Conservation (phyloP, 2,113 vertebrate species). For the Mus pahari region DNA sequence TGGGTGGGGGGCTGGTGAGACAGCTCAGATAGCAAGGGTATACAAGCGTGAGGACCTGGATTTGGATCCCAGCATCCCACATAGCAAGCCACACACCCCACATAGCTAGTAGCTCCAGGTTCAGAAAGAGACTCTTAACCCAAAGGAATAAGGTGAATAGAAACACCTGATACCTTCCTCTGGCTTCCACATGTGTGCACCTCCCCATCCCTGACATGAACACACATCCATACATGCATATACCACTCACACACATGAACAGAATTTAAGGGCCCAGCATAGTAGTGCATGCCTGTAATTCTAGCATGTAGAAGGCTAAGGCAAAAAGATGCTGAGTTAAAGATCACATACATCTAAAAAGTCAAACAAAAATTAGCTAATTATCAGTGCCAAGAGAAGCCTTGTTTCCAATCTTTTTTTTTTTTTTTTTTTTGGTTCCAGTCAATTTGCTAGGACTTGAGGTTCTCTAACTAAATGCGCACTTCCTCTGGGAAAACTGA, state of each 20-base stretch:
- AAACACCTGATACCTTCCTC: neutral
- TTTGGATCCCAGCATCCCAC: too few relatives aligned
- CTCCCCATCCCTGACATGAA: neutral
- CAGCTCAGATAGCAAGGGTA: neutral
- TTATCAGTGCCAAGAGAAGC: neutral
- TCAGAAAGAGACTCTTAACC: neutral
- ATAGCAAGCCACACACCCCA: neutral
- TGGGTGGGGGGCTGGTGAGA: neutral
- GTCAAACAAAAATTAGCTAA: neutral
- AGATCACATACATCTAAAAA: neutral
- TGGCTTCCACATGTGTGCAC: neutral
- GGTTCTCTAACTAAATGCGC: neutral
- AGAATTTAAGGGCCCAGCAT: neutral
- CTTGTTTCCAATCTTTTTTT: neutral
- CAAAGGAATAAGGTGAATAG: neutral
- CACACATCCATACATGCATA: neutral
- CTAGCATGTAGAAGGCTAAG: neutral
- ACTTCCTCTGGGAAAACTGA: neutral
- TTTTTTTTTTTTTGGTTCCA: neutral
- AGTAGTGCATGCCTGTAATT: too few relatives aligned
- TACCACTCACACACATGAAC: neutral
- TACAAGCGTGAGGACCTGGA: neutral
- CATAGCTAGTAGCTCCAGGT: neutral
- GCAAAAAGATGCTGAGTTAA: neutral
- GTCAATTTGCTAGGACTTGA: neutral